Percentiles rank a stretch among this genome's conserved stretches.
Conservation (phyloP, 2,113 vertebrate genomes). For the Poeciliopsis prolifica region DNA sequence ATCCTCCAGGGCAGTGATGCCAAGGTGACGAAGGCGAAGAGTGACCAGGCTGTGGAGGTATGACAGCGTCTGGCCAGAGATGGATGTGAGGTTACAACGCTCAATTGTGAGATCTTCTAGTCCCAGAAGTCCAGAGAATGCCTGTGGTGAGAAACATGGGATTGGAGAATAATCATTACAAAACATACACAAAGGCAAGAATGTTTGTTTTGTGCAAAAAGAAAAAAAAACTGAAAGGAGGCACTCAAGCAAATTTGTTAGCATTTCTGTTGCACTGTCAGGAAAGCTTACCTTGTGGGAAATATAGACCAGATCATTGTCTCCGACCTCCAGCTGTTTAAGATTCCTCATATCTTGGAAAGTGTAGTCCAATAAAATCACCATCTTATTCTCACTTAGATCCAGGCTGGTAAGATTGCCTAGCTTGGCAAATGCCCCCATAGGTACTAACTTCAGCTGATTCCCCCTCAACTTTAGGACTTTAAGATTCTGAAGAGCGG, state of each 20-base stretch:
- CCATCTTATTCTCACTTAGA: slow-evolving; percentile 96
- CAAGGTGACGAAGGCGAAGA: slow-evolving; percentile 90
- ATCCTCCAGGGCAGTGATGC: slow-evolving; percentile 88
- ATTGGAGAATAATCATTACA: background rate
- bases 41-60: slow-evolving; percentile 90
- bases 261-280: background rate
- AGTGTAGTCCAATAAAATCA: slow-evolving; percentile 93
- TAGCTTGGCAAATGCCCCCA: slow-evolving; percentile 90
- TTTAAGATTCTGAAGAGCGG: slow-evolving; percentile 86
- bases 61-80: slow-evolving; percentile 91
- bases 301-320: slow-evolving; percentile 98
- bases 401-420: slow-evolving; percentile 93
- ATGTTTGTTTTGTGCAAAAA: background rate
- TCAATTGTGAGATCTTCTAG: slow-evolving; percentile 92
- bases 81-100: slow-evolving; percentile 93
- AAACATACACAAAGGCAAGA: background rate
- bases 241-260: background rate
- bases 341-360: slow-evolving; percentile 92
- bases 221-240: background rate
- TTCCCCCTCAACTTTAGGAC: slow-evolving; percentile 88
- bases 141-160: slow-evolving; percentile 57
- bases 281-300: slow-evolving; percentile 81
- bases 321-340: slow-evolving; percentile 89
- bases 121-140: slow-evolving; percentile 89
- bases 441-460: slow-evolving; percentile 92